A percentile compares a stretch with the other conserved stretches of the same genome.
phyloP scores from a whole-genome alignment of 2,113 vertebrate species.

The Gopherus evgoodei region DNA sequence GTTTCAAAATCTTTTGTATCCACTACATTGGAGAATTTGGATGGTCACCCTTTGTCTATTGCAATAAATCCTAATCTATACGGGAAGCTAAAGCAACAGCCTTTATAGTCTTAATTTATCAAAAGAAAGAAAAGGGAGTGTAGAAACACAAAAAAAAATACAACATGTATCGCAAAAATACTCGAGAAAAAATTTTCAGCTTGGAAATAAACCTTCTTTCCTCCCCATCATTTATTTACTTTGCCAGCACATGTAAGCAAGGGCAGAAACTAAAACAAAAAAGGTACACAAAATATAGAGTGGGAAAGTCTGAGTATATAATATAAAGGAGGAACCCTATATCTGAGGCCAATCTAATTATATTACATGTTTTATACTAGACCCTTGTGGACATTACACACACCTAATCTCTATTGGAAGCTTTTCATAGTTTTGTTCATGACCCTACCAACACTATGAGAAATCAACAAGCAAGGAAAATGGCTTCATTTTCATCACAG shows the following conservation, averaged over 20 bases:
- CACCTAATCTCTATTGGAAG: conserved; percentile 69
- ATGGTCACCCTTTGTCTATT: neutral
- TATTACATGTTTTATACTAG: conserved; percentile 50
- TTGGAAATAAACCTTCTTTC: conserved; percentile 58
- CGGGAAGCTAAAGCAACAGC: neutral
- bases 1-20: neutral
- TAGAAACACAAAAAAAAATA: neutral
- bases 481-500: conserved; percentile 50
- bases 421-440: conserved; percentile 42
- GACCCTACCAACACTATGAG: conserved; percentile 52
- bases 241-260: conserved; percentile 53
- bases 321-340: neutral
- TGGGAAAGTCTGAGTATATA: conserved; percentile 44
- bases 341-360: conserved; percentile 51
- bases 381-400: conserved; percentile 64
- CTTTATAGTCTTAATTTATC: neutral
- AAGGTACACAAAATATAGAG: conserved; percentile 43
- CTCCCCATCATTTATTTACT: neutral
- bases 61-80: neutral
- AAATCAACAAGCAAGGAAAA: conserved; percentile 41
- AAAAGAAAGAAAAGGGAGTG: neutral
- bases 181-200: neutral
- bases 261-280: conserved; percentile 60
- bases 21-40: neutral
- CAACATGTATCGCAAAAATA: neutral